Percentiles rank a stretch among this genome's conserved stretches.
Conservation (phyloP, 2,113 vertebrate genomes). For the Daboia siamensis region DNA sequence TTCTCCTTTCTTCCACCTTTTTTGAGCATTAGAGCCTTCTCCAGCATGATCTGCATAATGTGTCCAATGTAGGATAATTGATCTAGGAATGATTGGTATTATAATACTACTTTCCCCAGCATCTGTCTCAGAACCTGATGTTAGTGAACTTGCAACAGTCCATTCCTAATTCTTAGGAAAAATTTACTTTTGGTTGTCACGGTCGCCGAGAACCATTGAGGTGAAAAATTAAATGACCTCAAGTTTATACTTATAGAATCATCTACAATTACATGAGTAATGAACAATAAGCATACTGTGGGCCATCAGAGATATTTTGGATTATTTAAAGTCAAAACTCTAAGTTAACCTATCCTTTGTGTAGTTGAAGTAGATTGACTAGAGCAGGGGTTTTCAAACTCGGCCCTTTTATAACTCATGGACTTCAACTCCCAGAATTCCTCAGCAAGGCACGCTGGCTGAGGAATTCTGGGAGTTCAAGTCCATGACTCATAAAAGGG, state of each 20-base stretch:
- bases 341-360: background rate
- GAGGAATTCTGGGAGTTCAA: too few relatives aligned
- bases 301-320: background rate
- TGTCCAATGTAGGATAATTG: background rate
- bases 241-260: background rate
- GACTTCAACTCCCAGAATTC: too few relatives aligned
- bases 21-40: background rate
- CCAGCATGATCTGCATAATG: background rate
- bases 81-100: background rate
- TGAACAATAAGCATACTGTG: background rate
- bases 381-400: too few relatives aligned
- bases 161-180: background rate
- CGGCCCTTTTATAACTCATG: too few relatives aligned
- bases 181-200: background rate
- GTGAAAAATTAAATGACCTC: background rate
- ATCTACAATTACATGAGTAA: background rate
- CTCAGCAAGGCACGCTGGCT: too few relatives aligned
- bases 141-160: background rate
- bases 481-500: too few relatives aligned
- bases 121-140: background rate
- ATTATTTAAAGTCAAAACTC: background rate
- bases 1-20: background rate
- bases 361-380: background rate
- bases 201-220: background rate
- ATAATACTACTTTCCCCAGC: slow-evolving; percentile 16